Evolutionary conservation across 1,140 invertebrate genomes (phyloP).

Genomic region (Cyrtorhinus lividipennis): DNA sequence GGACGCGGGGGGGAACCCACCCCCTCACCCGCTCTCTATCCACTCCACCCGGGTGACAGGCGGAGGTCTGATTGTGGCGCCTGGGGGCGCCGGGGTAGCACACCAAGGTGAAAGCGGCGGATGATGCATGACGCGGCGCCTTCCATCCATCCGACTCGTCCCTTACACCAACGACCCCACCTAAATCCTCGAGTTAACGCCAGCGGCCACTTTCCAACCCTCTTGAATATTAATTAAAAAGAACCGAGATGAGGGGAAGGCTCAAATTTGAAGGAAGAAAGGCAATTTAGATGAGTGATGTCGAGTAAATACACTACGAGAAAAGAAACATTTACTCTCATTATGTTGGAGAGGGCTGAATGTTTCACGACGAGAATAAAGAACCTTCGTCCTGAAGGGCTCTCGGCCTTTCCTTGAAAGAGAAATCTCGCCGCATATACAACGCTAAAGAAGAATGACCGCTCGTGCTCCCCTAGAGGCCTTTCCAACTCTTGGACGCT

Average conservation of each 20-base stretch:
- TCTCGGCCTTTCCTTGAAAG: no score
- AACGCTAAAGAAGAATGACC: no score
- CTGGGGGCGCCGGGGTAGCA: no score
- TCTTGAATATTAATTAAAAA: conserved; percentile 9
- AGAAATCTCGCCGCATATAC: no score
- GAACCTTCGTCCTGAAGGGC: no score
- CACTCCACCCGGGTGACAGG: no score
- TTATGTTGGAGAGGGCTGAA: not conserved
- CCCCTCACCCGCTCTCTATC: no score
- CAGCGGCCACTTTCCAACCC: not conserved
- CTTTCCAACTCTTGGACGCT: no score
- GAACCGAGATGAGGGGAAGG: not conserved
- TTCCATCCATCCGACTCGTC: not conserved
- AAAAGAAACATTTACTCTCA: conserved; percentile 5
- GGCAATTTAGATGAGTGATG: conserved; percentile 9
- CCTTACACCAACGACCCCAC: not conserved
- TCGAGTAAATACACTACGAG: not conserved
- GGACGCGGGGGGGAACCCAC: not conserved
- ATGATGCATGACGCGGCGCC: not conserved
- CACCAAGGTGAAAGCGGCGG: not conserved
- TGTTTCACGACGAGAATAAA: conserved; percentile 2
- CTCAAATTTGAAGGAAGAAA: not conserved
- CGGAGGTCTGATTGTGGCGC: not conserved
- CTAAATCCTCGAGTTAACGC: conserved; percentile 2
- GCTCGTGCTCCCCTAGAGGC: no score